phyloP scores from a whole-genome alignment of 1,140 invertebrate species.

The Drepana arcuata region DNA sequence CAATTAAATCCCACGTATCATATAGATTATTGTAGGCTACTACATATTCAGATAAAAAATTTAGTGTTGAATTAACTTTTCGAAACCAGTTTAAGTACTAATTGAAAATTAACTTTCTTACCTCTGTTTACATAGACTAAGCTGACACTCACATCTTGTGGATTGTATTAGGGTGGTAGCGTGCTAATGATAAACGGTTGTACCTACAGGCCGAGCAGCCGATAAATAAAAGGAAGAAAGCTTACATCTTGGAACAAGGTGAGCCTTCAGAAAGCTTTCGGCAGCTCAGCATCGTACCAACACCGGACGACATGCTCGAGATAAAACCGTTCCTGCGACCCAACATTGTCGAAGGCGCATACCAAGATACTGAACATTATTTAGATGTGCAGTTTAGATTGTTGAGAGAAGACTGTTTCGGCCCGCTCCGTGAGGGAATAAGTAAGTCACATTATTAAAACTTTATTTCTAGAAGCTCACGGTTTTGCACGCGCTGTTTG shows the following conservation, averaged over 20 bases:
- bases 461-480: too few relatives aligned
- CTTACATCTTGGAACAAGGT: slow-evolving; percentile 13
- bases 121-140: too few relatives aligned
- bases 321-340: slow-evolving; percentile 31
- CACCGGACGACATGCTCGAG: slow-evolving; percentile 34
- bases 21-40: too few relatives aligned
- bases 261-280: slow-evolving; percentile 62
- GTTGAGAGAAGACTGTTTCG: slow-evolving; percentile 54
- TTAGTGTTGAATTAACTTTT: not conserved
- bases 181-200: not conserved
- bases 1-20: too few relatives aligned
- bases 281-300: slow-evolving; percentile 63
- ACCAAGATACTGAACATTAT: slow-evolving; percentile 45
- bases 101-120: not conserved
- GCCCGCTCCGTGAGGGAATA: slow-evolving; percentile 55
- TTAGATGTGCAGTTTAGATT: slow-evolving; percentile 55
- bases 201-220: not conserved
- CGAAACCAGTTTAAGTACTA: not conserved
- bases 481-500: too few relatives aligned
- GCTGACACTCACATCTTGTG: not conserved
- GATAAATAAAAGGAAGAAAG: not conserved
- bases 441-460: slow-evolving; percentile 37
- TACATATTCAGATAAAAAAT: too few relatives aligned
- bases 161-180: not conserved
- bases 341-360: slow-evolving; percentile 52